Conservation (phyloP, 1,140 invertebrate species). For the Drosophila equinoxialis region DNA sequence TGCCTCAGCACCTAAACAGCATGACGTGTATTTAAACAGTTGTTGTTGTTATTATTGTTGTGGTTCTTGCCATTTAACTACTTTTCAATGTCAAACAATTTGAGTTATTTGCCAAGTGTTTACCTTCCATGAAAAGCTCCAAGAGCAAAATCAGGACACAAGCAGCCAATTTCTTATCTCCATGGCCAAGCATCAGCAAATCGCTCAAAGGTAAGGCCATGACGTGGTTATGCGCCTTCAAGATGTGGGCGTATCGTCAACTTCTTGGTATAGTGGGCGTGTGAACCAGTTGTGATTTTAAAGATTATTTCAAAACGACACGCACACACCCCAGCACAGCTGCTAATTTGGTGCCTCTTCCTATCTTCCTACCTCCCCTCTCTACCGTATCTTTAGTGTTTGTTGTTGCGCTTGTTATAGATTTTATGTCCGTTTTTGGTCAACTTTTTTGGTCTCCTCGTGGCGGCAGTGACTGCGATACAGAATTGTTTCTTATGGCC, state of each 20-base stretch:
- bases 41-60: conserved; percentile 1
- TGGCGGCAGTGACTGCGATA: background rate
- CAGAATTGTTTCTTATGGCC: background rate
- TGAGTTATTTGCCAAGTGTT: background rate
- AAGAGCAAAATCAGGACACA: conserved; percentile 73
- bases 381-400: conserved; percentile 15
- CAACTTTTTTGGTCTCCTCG: conserved; percentile 11
- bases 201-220: conserved; percentile 76
- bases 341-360: conserved; percentile 38
- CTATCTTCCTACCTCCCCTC: conserved; percentile 29
- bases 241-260: conserved; percentile 15
- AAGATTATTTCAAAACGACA: conserved; percentile 35
- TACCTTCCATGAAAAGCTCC: conserved; percentile 81
- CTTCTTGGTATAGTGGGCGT: conserved; percentile 43
- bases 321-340: conserved; percentile 63
- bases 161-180: conserved; percentile 73
- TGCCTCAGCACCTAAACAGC: conserved; percentile 84
- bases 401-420: conserved; percentile 33
- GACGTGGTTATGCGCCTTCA: conserved; percentile 32
- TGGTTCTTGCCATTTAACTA: background rate
- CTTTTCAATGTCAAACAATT: background rate
- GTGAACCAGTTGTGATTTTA: conserved; percentile 43
- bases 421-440: conserved; percentile 58
- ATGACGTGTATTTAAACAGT: conserved; percentile 43
- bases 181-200: conserved; percentile 64